Base-by-base conservation (phyloP, 1,140 invertebrate species). In the Hesperophylax magnus region DNA sequence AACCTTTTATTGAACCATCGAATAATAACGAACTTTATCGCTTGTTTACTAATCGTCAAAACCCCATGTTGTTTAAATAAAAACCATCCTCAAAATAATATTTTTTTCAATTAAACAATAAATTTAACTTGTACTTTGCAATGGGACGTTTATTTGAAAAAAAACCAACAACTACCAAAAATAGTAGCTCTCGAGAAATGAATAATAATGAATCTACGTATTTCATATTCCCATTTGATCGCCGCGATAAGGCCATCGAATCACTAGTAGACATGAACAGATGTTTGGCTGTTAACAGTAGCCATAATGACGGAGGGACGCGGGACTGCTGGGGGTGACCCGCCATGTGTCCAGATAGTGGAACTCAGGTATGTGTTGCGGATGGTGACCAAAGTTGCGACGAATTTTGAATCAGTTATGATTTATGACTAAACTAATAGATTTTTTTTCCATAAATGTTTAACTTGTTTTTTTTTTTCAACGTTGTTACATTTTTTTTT, bases 271-370 rank as follows among this genome's bases (percentile, higher is more conserved):
- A 71, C 39, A 18, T 47, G 47, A 71, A 47, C 67, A 71, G 67
- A 71, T 71, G 67, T 47, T 47, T 71, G 67, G 2, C 18, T 22
- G 67, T 71, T 71, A 71, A 71, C 67, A 71, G 67, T 71, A 71
- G 67, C 67, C n/a, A 71, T 71, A 71, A 71, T 71, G 67, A 71
- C 53, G 67, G 39, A 20, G 63, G 47, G 15, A 39, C 65, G 65
- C 20, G 17, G n/a, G 27, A 71, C 34, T 8, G 7, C 47, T 15
- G 67, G 39, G 67, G 63, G 67, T 71, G 22, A 71, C 67, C 7
- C 67, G 67, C 67, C 67, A 71, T 71, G 67, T 71, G 67, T 71
- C 67, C 67, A 52, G 67, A 71, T 52, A 47, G 31, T 71, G 39
- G 39, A 39, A 47, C 67, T 52, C 67, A 47, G 67, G 67, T 71